Evolutionary conservation across 2,888 invertebrate species (phyloP).

Genomic region (Salticus scenicus): DNA sequence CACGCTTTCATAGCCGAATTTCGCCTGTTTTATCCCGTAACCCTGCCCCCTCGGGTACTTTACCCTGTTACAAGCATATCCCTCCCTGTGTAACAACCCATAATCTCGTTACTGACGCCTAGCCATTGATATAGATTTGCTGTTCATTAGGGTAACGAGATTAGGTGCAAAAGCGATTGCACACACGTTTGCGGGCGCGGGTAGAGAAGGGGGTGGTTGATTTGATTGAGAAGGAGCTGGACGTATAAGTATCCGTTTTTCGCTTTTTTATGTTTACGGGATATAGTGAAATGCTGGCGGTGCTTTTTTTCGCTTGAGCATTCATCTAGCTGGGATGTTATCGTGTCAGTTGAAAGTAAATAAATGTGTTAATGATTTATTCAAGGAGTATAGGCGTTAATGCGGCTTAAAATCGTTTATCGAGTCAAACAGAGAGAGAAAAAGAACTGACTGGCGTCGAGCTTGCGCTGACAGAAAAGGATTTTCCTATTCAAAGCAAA

Average conservation of each 20-base stretch:
- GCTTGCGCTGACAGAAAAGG: no score
- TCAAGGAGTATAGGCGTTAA: background rate
- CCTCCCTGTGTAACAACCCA: conserved; percentile 43
- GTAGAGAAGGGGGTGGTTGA: background rate
- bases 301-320: no score
- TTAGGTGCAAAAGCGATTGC: conserved; percentile 59
- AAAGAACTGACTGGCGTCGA: no score
- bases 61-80: conserved; percentile 22
- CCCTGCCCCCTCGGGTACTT: conserved; percentile 46
- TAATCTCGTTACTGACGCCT: conserved; percentile 66
- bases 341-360: background rate
- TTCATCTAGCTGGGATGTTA: no score
- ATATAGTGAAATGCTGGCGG: no score
- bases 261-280: no score
- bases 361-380: background rate
- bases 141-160: conserved; percentile 67
- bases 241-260: no score
- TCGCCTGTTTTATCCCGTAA: background rate
- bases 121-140: conserved; percentile 66
- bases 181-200: conserved; percentile 8
- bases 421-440: no score
- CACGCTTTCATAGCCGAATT: background rate
- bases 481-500: no score
- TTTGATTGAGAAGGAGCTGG: background rate
- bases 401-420: background rate